Base-by-base conservation (phyloP, 2,888 invertebrate genomes). In the Serripes groenlandicus region DNA sequence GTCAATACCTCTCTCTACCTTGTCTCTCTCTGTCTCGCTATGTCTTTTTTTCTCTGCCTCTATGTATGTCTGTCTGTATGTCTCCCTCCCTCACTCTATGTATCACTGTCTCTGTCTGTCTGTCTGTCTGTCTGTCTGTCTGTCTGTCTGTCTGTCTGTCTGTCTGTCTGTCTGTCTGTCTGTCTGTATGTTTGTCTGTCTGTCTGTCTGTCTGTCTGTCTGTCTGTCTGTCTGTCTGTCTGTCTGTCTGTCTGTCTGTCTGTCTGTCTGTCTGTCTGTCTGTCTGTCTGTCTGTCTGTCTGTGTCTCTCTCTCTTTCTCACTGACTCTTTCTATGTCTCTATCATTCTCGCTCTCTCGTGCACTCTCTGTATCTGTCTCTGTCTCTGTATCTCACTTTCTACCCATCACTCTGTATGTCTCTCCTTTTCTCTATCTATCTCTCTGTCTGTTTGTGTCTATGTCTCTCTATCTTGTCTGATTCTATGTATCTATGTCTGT, bases 141-240 rank as follows among this genome's bases (percentile, higher is more conserved):
- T 37, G 18, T 68, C 42, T 68, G 18, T 68, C 42, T 68, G 37
- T 68, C 42, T 68, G 18, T 68, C 68, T 23, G 21, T 15, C 15
- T 11, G 9, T 11, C 52, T 11, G 3, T 49, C 23, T 70, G 15
- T 70, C 11, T 42, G 11, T 64, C 26, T 64, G 5, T 64, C 32
- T n/a, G n/a, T n/a, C n/a, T n/a, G n/a, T n/a, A n/a, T n/a, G n/a
- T n/a, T n/a, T n/a, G n/a, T n/a, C n/a, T n/a, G n/a, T n/a, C n/a
- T n/a, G n/a, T 37, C 68, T 37, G n/a, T 34, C 56, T 56, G 15
- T 11, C 56, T 56, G 18, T 56, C 15, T 56, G 18, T 56, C 56
- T 56, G 15, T 56, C 15, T 56, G 15, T 56, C 56, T 56, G 15
- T 56, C 11, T 56, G 15, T 56, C 15, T n/a, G 7, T 56, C 56